A percentile compares a stretch with the other conserved stretches of the same genome.
Conservation (phyloP, 1,140 invertebrate species). For the Caenorhabditis tropicalis region DNA sequence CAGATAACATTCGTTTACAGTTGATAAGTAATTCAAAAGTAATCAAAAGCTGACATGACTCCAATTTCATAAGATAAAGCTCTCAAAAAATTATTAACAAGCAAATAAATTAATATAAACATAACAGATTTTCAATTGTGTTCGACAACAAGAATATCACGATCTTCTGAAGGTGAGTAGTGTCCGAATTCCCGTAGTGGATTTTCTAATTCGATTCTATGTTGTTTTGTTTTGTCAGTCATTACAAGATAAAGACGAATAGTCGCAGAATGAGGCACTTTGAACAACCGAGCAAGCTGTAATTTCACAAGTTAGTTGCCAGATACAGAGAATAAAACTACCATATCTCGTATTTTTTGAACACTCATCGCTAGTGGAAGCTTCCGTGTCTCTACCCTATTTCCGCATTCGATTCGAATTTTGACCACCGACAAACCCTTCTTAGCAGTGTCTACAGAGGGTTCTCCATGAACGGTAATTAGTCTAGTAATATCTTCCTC, state of each 20-base stretch:
- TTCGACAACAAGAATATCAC: constrained; percentile 33
- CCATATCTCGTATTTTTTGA: constrained; percentile 31
- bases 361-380: constrained; percentile 27
- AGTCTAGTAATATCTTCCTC: constrained; percentile 9
- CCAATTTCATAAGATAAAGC: background rate
- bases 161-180: constrained; percentile 29
- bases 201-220: constrained; percentile 4
- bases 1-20: background rate
- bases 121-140: background rate
- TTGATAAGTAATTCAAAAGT: background rate
- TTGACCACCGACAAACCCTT: constrained; percentile 8
- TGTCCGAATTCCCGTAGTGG: background rate
- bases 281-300: background rate
- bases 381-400: background rate
- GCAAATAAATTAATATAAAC: background rate
- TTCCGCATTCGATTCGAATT: constrained; percentile 30
- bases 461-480: constrained; percentile 31
- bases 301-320: background rate
- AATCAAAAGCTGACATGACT: too few relatives aligned
- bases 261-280: background rate
- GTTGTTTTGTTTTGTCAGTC: background rate
- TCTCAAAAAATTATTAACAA: background rate
- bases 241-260: background rate
- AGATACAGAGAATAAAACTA: background rate
- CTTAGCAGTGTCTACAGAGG: constrained; percentile 12